Evolutionary conservation across 2,113 vertebrate genomes (phyloP).

Genomic region (Geococcyx californianus): DNA sequence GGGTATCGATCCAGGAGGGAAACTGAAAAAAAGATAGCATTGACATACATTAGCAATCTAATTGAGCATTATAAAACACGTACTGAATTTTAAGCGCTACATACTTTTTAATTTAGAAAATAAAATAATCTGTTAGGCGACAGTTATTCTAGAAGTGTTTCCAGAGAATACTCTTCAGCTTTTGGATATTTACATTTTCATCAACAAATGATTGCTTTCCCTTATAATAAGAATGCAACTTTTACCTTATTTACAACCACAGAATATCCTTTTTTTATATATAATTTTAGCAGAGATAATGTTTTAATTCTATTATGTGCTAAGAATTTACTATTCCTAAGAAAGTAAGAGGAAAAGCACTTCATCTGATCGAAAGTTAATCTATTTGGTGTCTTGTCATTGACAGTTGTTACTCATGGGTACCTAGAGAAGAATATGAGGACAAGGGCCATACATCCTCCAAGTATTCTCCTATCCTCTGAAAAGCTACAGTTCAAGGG

Average conservation of each 20-base stretch:
- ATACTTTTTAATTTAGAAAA: neutral
- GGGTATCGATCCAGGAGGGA: neutral
- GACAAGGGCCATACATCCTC: neutral
- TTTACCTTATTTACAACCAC: neutral
- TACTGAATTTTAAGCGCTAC: neutral
- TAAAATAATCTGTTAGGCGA: neutral
- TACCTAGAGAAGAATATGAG: neutral
- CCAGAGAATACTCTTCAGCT: neutral
- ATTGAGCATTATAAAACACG: rapidly evolving
- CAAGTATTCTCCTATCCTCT: neutral
- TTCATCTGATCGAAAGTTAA: neutral
- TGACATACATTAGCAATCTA: neutral
- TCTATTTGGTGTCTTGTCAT: neutral
- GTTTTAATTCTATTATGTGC: neutral
- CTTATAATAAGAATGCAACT: neutral
- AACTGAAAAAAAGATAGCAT: neutral
- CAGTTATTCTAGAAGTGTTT: neutral
- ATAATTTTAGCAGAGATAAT: neutral
- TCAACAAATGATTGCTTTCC: neutral
- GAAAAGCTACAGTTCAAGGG: neutral
- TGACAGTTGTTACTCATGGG: neutral
- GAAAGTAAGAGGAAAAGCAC: neutral
- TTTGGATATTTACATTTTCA: neutral
- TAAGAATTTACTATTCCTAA: neutral
- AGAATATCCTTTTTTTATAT: neutral